Evolutionary conservation across 2,888 invertebrate species (phyloP).

Genomic region (Terebella lapidaria): DNA sequence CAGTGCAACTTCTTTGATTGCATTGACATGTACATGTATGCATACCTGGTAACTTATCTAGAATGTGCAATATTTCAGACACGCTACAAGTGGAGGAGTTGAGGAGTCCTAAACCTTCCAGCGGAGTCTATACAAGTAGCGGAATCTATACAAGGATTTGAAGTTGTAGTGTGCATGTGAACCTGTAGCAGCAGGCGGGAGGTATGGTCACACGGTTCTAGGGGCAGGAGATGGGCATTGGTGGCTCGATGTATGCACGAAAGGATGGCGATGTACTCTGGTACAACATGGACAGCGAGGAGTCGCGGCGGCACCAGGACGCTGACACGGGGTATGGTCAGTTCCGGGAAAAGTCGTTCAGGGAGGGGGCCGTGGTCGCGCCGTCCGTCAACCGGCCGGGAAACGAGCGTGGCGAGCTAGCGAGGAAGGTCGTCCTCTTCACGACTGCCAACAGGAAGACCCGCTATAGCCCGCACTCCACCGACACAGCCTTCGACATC

Average conservation of each 20-base stretch:
- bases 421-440: slow-evolving; percentile 12
- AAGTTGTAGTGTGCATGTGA: too few relatives aligned
- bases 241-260: not conserved
- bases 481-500: not conserved
- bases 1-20: too few relatives aligned
- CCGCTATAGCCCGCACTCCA: not conserved
- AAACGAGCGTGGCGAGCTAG: slow-evolving; percentile 11
- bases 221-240: too few relatives aligned
- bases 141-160: too few relatives aligned
- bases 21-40: too few relatives aligned
- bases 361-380: not conserved
- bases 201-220: too few relatives aligned
- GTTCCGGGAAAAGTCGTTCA: not conserved
- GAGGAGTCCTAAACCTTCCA: too few relatives aligned
- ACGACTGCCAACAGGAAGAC: not conserved
- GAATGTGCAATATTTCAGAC: too few relatives aligned
- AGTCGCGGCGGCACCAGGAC: slow-evolving; percentile 4
- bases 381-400: slow-evolving; percentile 7
- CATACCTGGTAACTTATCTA: too few relatives aligned
- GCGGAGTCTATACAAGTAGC: too few relatives aligned
- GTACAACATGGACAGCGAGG: slow-evolving; percentile 7
- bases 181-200: too few relatives aligned
- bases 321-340: slow-evolving; percentile 7
- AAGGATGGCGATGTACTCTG: slow-evolving; percentile 5
- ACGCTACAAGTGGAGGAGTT: too few relatives aligned